These are phyloP conservation scores for Turnix velox DNA, from an alignment of 2,113 vertebrate genomes.

Conservation along the genomic window DNA sequence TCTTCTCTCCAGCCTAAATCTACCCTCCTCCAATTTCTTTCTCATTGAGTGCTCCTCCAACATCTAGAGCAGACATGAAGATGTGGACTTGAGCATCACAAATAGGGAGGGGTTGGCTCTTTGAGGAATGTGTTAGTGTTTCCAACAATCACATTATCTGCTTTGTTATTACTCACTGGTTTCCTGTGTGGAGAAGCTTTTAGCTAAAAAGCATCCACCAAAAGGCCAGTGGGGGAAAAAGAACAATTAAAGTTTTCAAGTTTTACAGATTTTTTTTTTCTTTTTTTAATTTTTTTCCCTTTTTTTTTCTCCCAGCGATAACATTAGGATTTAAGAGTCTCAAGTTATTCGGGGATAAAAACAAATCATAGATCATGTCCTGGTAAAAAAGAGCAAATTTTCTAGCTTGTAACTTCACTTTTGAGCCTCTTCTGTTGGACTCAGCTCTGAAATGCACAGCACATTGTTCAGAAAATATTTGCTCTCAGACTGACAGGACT, in stretches of 20 bases:
- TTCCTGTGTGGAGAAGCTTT: neutral
- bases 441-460: too few species aligned
- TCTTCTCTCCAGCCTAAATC: too few species aligned
- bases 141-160: neutral
- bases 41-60: neutral
- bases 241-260: neutral
- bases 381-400: too few species aligned
- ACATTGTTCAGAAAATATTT: too few species aligned
- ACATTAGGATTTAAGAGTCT: neutral
- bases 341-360: neutral
- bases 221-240: neutral
- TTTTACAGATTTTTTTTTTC: neutral
- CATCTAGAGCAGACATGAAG: neutral
- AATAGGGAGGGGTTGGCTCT: neutral
- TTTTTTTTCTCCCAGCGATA: neutral
- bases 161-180: neutral
- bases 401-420: too few species aligned
- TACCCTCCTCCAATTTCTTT: too few species aligned
- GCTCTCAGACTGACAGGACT: too few species aligned
- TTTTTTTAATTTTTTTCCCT: neutral
- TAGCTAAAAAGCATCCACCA: neutral
- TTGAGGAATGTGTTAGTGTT: neutral
- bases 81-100: neutral
- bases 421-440: too few species aligned
- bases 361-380: neutral